phyloP scores from a whole-genome alignment of 2,797 vertebrate species.

The Falco peregrinus region DNA sequence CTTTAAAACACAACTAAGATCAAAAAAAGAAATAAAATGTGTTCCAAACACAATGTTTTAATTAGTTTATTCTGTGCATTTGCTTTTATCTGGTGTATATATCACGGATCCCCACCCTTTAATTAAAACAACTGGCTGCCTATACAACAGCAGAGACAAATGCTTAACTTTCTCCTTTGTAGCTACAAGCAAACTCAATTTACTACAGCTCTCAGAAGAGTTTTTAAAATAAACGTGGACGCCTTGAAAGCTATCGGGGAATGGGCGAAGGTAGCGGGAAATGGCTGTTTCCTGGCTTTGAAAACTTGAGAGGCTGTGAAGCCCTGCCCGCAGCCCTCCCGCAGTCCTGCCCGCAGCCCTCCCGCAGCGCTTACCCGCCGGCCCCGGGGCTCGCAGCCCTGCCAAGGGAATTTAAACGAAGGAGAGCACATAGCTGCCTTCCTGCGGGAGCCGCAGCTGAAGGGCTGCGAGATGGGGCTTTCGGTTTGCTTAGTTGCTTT shows the following conservation, averaged over 20 bases:
- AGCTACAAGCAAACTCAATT: conserved; percentile 59
- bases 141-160: conserved; percentile 40
- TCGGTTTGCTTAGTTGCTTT: neutral
- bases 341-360: neutral
- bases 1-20: conserved; percentile 80
- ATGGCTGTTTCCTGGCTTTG: conserved; percentile 9
- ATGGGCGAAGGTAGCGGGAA: conserved; percentile 33
- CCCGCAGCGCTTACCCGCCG: neutral
- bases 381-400: neutral
- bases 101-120: conserved; percentile 73
- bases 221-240: conserved; percentile 47
- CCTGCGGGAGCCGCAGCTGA: neutral
- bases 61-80: conserved; percentile 78
- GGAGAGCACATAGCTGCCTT: neutral
- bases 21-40: conserved; percentile 81
- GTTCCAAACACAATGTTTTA: conserved; percentile 82
- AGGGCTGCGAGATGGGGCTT: neutral
- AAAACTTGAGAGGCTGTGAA: neutral
- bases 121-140: conserved; percentile 75
- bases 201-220: conserved; percentile 32
- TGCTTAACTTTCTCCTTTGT: conserved; percentile 62
- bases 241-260: conserved; percentile 5
- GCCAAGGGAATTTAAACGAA: neutral
- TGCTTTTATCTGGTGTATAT: conserved; percentile 78
- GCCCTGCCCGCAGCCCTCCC: neutral